Percentiles rank a stretch among this genome's conserved stretches.
Conservation (phyloP, 2,888 invertebrate species). For the Keiferia lycopersicella region DNA sequence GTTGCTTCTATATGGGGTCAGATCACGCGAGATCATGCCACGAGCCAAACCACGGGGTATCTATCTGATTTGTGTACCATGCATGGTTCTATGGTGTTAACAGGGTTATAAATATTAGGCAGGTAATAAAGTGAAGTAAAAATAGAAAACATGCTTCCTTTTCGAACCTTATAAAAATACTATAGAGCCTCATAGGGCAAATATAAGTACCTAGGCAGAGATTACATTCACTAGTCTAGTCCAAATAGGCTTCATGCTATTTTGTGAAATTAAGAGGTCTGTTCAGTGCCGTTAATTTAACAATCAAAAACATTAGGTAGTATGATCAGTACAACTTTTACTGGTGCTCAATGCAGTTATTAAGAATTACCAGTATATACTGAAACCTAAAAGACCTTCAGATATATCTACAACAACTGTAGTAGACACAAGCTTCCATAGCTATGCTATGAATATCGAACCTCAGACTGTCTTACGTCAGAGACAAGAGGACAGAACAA, state of each 20-base stretch:
- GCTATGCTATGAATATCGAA: neutral
- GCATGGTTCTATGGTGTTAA: neutral
- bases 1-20: neutral
- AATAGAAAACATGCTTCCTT: neutral
- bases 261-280: too few relatives aligned
- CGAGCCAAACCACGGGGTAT: neutral
- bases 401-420: too few relatives aligned
- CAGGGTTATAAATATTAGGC: conserved; percentile 7
- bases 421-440: too few relatives aligned
- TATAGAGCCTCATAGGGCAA: too few relatives aligned
- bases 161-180: neutral
- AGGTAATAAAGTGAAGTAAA: neutral
- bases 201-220: neutral
- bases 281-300: too few relatives aligned
- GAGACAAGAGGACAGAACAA: conserved; percentile 33
- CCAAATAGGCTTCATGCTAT: too few relatives aligned
- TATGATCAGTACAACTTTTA: too few relatives aligned
- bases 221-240: too few relatives aligned
- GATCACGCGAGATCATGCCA: conserved; percentile 6
- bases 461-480: neutral
- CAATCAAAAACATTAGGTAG: too few relatives aligned
- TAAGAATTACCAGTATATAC: neutral
- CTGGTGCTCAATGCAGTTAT: too few relatives aligned
- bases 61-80: neutral
- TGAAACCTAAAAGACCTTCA: neutral